phyloP scores from a whole-genome alignment of 1,140 invertebrate genomes.

The Lethocerus indicus region DNA sequence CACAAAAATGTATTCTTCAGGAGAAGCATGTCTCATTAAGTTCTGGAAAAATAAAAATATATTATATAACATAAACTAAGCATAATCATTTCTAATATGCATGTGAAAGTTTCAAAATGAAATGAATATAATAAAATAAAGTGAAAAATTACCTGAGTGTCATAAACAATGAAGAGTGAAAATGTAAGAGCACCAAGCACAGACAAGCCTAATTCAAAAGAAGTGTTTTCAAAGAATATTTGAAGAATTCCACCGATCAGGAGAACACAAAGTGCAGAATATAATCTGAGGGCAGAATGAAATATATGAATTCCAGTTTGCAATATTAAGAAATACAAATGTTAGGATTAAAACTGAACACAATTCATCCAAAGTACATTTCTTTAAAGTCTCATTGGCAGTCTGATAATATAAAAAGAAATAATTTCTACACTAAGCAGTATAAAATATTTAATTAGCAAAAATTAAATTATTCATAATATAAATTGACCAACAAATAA shows the following conservation, averaged over 20 bases:
- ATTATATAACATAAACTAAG: background rate
- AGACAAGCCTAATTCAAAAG: constrained; percentile 45
- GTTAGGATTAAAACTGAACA: too few relatives aligned
- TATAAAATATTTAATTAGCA: too few relatives aligned
- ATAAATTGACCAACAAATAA: too few relatives aligned
- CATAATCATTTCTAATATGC: too few relatives aligned
- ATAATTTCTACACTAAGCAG: too few relatives aligned
- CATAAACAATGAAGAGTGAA: constrained; percentile 48
- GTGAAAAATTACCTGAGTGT: constrained; percentile 32
- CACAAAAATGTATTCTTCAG: constrained; percentile 59
- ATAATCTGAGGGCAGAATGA: constrained; percentile 35
- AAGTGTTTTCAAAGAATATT: constrained; percentile 47
- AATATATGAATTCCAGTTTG: background rate
- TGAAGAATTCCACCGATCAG: constrained; percentile 55
- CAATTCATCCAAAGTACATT: too few relatives aligned
- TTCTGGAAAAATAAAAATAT: constrained; percentile 27
- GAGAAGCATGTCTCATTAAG: constrained; percentile 47
- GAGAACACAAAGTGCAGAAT: constrained; percentile 47
- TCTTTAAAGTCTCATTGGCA: too few relatives aligned
- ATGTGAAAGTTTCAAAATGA: too few relatives aligned
- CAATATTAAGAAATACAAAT: too few relatives aligned
- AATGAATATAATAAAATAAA: background rate
- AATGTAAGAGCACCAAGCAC: constrained; percentile 59
- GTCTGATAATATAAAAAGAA: too few relatives aligned
- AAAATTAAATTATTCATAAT: too few relatives aligned